Conservation (phyloP, 2,113 vertebrate genomes). For the Heterotis niloticus region DNA sequence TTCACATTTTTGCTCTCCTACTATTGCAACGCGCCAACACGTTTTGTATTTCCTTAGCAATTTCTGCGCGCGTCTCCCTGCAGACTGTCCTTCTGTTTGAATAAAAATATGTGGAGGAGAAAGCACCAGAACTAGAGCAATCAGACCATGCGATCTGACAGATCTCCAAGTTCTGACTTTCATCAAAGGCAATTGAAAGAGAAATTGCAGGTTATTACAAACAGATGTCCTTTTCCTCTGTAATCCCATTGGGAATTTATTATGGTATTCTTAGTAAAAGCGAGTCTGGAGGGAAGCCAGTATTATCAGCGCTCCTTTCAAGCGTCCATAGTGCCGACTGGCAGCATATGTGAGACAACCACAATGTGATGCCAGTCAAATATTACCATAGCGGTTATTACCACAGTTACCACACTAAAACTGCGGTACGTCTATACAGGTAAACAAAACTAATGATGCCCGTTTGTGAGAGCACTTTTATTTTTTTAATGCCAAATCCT, state of each 20-base stretch:
- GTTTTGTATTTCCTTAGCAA: background rate
- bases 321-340: background rate
- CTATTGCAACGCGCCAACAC: too few relatives aligned
- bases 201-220: conserved; percentile 28
- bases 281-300: conserved; percentile 34
- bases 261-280: conserved; percentile 32
- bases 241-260: conserved; percentile 31
- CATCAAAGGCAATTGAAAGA: conserved; percentile 39
- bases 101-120: conserved; percentile 1
- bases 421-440: background rate
- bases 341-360: background rate
- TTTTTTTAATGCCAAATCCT: background rate
- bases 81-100: background rate
- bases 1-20: background rate
- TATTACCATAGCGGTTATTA: background rate
- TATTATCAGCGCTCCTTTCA: conserved; percentile 11
- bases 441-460: background rate
- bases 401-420: background rate
- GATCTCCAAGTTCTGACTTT: conserved; percentile 27
- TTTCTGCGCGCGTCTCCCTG: background rate
- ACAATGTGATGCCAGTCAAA: background rate
- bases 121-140: conserved; percentile 5
- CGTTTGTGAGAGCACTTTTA: background rate
- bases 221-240: conserved; percentile 36
- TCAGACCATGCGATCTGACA: background rate